Evolutionary conservation across 2,113 vertebrate genomes (phyloP), one percentile per base, ranked within the genome.

Genomic region (Anhinga anhinga): DNA sequence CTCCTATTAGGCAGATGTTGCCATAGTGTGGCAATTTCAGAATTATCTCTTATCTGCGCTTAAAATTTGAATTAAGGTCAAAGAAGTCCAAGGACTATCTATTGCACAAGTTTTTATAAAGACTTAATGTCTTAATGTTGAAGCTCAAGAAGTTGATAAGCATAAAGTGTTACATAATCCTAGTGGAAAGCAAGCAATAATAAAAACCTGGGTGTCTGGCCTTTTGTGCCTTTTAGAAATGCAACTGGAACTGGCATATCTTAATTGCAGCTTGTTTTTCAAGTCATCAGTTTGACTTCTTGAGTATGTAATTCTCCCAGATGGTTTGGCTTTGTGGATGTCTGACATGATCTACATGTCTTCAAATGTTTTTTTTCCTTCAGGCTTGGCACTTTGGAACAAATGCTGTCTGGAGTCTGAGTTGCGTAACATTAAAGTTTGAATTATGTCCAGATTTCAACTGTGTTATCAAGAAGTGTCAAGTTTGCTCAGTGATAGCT

Each of bases 211-310:
- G 2, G 36, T 71, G 50, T 71, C 50, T 83, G 77, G 27, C 18
- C 42, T 59, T 45, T 81, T 79, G 81, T 93, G 38, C n/a, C 58
- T 93, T 85, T 83, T 79, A 88, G 59, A 97, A 94, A 52, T 67
- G n/a, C 59, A 67, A 7, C 67, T 86, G 56, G 38, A 90, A 88
- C 32, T 83, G 71, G 9, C 4, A 2, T 83, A 71, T 96, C 85
- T 88, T 96, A 96, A 96, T 96, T 94, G 90, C 82, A 86, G 52
- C 86, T 88, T 93, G 59, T 95, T 95, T 97, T 97, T 86, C 88
- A 88, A 86, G 92, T 95, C 95, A 86, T 95, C 74, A 74, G 6
- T 89, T 96, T 90, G 73, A 82, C 89, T 96, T 82, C 80, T 59
- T 72, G 56, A 82, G 52, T 82, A 27, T 92, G 56, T 92, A 91